Conservation (phyloP, 2,888 invertebrate species). For the Drosophila tanythrix region DNA sequence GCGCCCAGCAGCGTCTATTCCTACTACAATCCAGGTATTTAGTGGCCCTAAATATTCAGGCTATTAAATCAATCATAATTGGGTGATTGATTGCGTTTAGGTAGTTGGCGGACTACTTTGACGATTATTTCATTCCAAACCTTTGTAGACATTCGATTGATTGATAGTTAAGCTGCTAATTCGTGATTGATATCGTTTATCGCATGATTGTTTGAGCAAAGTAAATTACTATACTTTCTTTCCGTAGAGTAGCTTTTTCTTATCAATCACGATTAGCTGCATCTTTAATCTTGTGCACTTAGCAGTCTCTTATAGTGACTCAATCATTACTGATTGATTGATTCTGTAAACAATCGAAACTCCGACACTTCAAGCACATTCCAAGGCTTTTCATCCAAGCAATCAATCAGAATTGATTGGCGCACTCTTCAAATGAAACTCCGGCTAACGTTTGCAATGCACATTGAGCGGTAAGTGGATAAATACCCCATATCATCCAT, state of each 20-base stretch:
- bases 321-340: constrained; percentile 6
- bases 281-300: neutral
- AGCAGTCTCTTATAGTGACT: neutral
- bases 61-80: constrained; percentile 26
- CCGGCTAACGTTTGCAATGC: constrained; percentile 37
- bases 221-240: neutral
- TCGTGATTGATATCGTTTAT: neutral
- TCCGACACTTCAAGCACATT: constrained; percentile 62
- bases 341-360: neutral
- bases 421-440: neutral
- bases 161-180: neutral
- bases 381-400: constrained; percentile 24
- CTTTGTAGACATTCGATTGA: neutral
- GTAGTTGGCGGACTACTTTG: neutral
- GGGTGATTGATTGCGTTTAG: neutral
- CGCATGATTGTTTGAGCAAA: neutral
- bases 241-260: neutral
- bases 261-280: neutral
- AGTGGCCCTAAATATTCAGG: constrained; percentile 22
- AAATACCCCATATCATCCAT: constrained; percentile 20
- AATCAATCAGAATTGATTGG: constrained; percentile 17
- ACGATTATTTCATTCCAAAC: neutral
- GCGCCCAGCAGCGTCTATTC: constrained; percentile 77
- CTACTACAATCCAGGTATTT: constrained; percentile 82
- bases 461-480: constrained; percentile 16